A percentile compares a stretch with the other conserved stretches of the same genome.
Conservation (phyloP, 2,888 invertebrate species). For the Mesorhabditis belari region DNA sequence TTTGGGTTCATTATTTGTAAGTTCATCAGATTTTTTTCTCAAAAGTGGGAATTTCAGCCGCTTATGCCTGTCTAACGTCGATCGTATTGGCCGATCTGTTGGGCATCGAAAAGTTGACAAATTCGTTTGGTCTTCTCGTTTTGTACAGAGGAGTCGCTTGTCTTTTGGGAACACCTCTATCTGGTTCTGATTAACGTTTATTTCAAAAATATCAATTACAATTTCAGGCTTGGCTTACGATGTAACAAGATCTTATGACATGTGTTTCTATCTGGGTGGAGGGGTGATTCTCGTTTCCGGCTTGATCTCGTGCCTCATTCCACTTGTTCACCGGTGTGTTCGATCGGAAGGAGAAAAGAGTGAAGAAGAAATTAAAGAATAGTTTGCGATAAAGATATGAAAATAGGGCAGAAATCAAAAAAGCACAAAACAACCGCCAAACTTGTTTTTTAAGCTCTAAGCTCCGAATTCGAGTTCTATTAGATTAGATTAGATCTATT, state of each 20-base stretch:
- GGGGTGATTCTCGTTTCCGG: conserved; percentile 78
- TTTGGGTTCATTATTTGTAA: conserved; percentile 79
- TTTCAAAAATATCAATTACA: conserved; percentile 1
- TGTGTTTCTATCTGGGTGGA: conserved; percentile 87
- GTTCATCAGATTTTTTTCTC: conserved; percentile 2
- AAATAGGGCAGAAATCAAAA: no score
- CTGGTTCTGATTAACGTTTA: neutral
- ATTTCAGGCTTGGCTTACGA: conserved; percentile 82
- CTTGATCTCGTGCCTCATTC: conserved; percentile 64
- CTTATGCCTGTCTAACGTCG: conserved; percentile 92
- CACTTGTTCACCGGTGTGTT: conserved; percentile 35
- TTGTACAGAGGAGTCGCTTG: conserved; percentile 90
- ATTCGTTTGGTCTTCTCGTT: conserved; percentile 90
- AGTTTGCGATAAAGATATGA: no score
- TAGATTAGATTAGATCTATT: no score
- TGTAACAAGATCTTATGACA: conserved; percentile 73
- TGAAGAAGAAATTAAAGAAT: conserved; percentile 27
- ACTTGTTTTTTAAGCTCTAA: no score
- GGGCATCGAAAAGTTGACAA: conserved; percentile 88
- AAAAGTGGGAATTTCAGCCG: conserved; percentile 58
- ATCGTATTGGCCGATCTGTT: conserved; percentile 92
- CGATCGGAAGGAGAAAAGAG: conserved; percentile 33
- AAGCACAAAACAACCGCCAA: no score
- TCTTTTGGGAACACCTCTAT: conserved; percentile 74
- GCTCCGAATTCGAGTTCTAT: no score